Evolutionary conservation across 2,113 vertebrate genomes (phyloP).

Genomic region (Ptilonorhynchus violaceus): DNA sequence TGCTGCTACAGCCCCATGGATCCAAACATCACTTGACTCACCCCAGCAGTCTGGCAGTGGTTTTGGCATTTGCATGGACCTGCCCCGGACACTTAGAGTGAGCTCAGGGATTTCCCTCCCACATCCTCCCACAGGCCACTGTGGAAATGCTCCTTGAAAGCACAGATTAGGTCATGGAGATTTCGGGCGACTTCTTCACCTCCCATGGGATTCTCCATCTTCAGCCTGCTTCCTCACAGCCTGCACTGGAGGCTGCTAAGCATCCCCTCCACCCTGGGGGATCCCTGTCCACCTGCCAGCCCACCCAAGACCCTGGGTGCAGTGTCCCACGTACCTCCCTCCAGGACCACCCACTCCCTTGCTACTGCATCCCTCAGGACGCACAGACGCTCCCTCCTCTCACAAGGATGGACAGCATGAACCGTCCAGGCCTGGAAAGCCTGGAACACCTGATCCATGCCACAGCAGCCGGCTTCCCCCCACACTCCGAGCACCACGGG

Average conservation of each 20-base stretch:
- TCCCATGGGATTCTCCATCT: not conserved
- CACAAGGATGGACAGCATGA: accelerated
- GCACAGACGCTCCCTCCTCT: accelerated
- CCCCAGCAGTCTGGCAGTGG: not conserved
- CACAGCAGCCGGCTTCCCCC: accelerated
- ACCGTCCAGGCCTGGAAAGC: accelerated
- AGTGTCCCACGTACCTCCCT: not conserved
- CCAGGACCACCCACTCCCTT: not conserved
- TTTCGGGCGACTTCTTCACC: not conserved
- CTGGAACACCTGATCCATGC: accelerated
- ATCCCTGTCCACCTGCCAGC: not conserved
- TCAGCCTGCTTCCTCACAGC: not conserved
- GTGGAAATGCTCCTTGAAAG: not conserved
- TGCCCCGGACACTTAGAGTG: not conserved
- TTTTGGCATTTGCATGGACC: not conserved
- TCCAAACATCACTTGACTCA: accelerated
- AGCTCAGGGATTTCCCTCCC: not conserved
- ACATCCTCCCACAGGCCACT: accelerated
- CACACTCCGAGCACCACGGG: accelerated
- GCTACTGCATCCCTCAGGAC: not conserved
- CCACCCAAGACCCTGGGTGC: accelerated
- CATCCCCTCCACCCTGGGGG: accelerated
- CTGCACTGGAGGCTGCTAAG: not conserved
- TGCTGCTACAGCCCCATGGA: accelerated
- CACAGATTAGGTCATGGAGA: accelerated